A percentile compares a stretch with the other conserved stretches of the same genome.
These are phyloP conservation scores for Clunio marinus DNA, from an alignment of 2,888 invertebrate genomes.

Conservation along the genomic window DNA sequence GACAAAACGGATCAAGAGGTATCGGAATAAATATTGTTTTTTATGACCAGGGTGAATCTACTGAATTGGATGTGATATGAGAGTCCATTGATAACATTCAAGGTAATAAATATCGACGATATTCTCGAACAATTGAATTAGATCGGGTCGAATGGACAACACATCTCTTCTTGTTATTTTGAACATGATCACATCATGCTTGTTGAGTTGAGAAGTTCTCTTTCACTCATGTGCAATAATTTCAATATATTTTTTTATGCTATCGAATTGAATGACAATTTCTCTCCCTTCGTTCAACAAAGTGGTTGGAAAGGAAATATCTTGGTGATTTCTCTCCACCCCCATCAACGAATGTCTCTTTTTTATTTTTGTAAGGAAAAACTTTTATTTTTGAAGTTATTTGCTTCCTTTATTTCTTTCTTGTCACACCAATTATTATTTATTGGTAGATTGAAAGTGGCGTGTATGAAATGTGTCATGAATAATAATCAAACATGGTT, in stretches of 20 bases:
- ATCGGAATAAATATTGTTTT: constrained; percentile 38
- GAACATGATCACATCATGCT: constrained; percentile 24
- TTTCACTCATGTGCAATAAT: constrained; percentile 33
- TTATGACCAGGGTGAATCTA: constrained; percentile 23
- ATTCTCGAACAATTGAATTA: constrained; percentile 39
- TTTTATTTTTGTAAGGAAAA: not conserved
- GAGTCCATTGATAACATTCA: not conserved
- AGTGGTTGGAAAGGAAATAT: constrained; percentile 3
- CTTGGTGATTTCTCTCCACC: not conserved
- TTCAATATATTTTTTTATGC: constrained; percentile 1
- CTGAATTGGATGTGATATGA: not conserved
- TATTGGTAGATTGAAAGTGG: constrained; percentile 30
- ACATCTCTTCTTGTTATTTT: constrained; percentile 2
- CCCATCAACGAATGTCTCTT: not conserved
- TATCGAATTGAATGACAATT: not conserved
- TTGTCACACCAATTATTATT: constrained; percentile 29
- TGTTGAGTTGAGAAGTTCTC: constrained; percentile 38
- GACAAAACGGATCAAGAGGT: constrained; percentile 26
- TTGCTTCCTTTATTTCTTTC: constrained; percentile 1
- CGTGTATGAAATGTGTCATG: constrained; percentile 36
- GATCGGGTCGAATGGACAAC: constrained; percentile 36
- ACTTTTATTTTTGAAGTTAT: not conserved
- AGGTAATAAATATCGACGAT: constrained; percentile 27
- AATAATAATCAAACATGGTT: constrained; percentile 26
- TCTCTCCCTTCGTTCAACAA: constrained; percentile 5